Evolutionary conservation across 2,113 vertebrate genomes (phyloP), one percentile per base, ranked within the genome.

Genomic region (Turnix velox): DNA sequence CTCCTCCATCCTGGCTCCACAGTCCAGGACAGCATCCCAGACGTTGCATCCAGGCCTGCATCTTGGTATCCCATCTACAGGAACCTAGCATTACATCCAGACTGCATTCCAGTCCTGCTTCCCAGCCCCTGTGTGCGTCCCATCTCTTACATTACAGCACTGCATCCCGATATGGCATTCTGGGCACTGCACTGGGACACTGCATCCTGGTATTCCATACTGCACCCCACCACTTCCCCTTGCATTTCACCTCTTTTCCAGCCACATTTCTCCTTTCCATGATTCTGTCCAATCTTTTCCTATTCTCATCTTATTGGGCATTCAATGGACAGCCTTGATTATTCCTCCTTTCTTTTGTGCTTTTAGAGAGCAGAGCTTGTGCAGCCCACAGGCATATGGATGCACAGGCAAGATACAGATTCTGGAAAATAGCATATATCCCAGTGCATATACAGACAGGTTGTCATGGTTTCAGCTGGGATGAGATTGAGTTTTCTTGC

Each of bases 381-480:
- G 20, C n/a, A 31, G 14, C 59, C 35, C 18, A 2, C 7, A 7
- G n/a, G 25, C 9, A 6, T 16, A 3, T 2, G 40, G 33, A 33
- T 30, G 33, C 35, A 33, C 17, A 11, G 43, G 8, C 37, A 19
- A 22, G 12, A 16, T 3, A 19, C 0, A 48, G 16, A 20, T 22
- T 30, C 22, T 28, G 46, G 81, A 43, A 20, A 71, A 22, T 1
- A 9, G 5, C 6, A 7, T 22, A 10, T 18, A 28, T 28, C 80
- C 42, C 55, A 8, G 23, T 6, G 46, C 22, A 58, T 58, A 37
- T 25, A 35, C 27, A 30, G 59, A 42, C 27, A 42, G 59, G 37
- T 42, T 62, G 18, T 62, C 39, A 42, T 14, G 39, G 59, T 42
- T 62, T 62, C 8, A 19, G 27, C 39, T 62, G 59, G 59, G 37